Conservation (phyloP, 1,140 invertebrate species). For the Streblospio benedicti region DNA sequence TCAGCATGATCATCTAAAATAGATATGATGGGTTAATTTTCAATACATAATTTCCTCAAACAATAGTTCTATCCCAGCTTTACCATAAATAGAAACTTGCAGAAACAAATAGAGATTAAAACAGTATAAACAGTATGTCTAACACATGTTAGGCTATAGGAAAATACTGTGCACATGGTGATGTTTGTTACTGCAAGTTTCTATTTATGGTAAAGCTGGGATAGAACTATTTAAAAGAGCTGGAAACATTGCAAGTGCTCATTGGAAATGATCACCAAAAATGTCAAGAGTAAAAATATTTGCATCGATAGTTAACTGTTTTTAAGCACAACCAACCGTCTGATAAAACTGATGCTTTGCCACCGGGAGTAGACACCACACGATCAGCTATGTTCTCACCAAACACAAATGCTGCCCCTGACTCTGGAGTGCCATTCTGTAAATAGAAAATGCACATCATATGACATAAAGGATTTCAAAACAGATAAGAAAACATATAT, state of each 20-base stretch:
- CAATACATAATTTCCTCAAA: no score
- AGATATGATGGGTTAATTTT: no score
- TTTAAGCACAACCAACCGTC: background rate
- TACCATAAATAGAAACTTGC: no score
- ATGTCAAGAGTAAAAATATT: background rate
- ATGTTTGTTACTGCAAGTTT: no score
- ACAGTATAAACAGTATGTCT: no score
- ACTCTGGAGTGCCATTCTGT: background rate
- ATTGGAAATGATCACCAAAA: background rate
- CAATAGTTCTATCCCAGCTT: no score
- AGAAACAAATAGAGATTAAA: no score
- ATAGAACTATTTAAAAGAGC: background rate
- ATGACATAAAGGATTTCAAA: background rate
- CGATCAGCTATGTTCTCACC: slow-evolving; percentile 82
- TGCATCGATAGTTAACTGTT: background rate
- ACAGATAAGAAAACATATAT: background rate
- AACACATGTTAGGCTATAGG: no score
- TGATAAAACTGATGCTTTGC: slow-evolving; percentile 1
- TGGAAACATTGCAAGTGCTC: background rate
- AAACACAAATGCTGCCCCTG: slow-evolving; percentile 64
- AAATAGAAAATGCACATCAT: background rate
- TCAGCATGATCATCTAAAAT: no score
- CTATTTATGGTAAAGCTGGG: background rate
- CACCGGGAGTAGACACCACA: slow-evolving; percentile 44
- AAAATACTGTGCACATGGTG: no score